Evolutionary conservation across 64 coral and sea anemone genomes (phyloP), one percentile per base, ranked within the genome.

Genomic region (Trachythela sp.): DNA sequence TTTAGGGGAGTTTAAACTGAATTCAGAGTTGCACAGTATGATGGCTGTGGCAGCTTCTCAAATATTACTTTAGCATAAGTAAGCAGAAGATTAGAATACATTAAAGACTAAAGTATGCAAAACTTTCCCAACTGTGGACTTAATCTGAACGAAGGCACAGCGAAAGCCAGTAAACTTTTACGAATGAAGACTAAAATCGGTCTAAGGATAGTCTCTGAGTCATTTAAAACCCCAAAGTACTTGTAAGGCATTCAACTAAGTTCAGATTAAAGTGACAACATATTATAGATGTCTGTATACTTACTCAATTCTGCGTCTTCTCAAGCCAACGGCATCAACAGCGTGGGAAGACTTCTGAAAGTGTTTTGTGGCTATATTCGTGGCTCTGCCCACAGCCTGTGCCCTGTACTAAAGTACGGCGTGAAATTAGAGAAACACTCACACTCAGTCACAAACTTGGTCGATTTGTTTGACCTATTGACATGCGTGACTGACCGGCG

Each of bases 1-100:
- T 64, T 64, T 26, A 20, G 13, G 26, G 6, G 56, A 64, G 56
- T 64, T 64, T 64, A n/a, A 24, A 64, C 24, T 64, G 20, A 64
- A 18, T 27, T 64, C 24, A 27, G 26, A 64, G 18, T 0, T 64
- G 56, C 56, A 64, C 56, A 64, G 56, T 27, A 18, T n/a, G 56
- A 38, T 30, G 15, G 30, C 26, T 37, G n/a, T n/a, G 30, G 75
- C 75, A 80, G 75, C 75, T 80, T 80, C 30, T 39, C 75, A 80
- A 80, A 80, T 80, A 80, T 80, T 80, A 80, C 75, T 80, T 80
- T 80, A 80, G 75, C 75, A 80, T 80, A 80, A 80, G 30, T 35
- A 80, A 68, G 30, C 59, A 31, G 75, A 15, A 80, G 31, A 37
- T 37, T 80, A 1, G 75, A 80, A 80, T 80, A 80, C 33, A 80